These are phyloP conservation scores for Diglossa brunneiventris DNA, from an alignment of 2,113 vertebrate species.

Conservation along the genomic window DNA sequence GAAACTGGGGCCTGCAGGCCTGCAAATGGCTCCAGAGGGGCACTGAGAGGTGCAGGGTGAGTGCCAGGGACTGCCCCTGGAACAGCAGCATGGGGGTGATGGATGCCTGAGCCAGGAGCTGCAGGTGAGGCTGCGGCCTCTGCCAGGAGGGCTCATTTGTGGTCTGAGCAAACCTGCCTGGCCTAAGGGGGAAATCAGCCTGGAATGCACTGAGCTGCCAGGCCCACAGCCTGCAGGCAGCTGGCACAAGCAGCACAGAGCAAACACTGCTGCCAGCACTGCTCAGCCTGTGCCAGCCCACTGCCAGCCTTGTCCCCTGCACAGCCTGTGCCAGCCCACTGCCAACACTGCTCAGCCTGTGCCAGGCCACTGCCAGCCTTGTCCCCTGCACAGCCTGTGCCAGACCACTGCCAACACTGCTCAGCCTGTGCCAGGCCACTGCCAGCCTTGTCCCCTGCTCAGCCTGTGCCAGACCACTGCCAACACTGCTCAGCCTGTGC, in stretches of 20 bases:
- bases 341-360: neutral
- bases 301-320: neutral
- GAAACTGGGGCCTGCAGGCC: neutral
- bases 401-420: neutral
- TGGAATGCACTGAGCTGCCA: neutral
- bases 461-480: too few species aligned
- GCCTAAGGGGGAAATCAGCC: neutral
- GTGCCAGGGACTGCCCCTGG: neutral
- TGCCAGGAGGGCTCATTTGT: neutral
- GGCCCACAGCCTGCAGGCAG: neutral
- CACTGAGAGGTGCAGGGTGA: neutral
- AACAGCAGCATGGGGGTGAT: neutral
- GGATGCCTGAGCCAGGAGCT: neutral
- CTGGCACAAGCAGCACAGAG: neutral
- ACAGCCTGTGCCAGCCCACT: neutral
- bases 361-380: neutral
- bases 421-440: rapidly evolving
- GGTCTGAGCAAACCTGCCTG: neutral
- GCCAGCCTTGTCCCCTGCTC: neutral
- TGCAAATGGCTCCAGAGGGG: neutral
- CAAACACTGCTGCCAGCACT: neutral
- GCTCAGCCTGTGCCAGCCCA: neutral
- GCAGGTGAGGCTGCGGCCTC: neutral
- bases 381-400: neutral
- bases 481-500: neutral